phyloP scores from a whole-genome alignment of 2,113 vertebrate genomes.

The Anthoscopus minutus region DNA sequence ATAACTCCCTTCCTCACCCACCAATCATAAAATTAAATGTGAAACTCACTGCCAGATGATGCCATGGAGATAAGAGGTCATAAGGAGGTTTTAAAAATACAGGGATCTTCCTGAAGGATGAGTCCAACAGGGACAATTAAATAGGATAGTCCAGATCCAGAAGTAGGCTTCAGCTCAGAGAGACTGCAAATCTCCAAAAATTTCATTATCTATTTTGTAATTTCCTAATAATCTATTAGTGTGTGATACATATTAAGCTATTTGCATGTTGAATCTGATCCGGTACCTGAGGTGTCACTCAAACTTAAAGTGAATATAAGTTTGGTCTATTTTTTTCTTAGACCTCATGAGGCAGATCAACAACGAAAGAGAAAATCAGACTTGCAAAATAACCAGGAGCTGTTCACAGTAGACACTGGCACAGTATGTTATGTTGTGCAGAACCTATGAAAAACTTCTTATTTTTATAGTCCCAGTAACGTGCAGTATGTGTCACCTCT shows the following conservation, averaged over 20 bases:
- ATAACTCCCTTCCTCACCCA: not conserved
- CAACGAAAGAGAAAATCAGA: not conserved
- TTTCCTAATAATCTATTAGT: not conserved
- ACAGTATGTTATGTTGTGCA: not conserved
- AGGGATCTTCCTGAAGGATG: not conserved
- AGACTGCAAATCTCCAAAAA: not conserved
- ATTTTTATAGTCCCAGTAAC: constrained; percentile 12
- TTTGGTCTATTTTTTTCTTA: not conserved
- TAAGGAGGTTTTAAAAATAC: not conserved
- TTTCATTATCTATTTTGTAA: not conserved
- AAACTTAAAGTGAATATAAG: not conserved
- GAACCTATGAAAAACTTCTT: constrained; percentile 4
- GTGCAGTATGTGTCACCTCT: constrained; percentile 6
- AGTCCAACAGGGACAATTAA: not conserved
- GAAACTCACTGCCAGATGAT: not conserved
- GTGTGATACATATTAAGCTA: not conserved
- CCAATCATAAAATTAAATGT: not conserved
- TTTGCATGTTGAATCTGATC: not conserved
- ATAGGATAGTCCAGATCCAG: not conserved
- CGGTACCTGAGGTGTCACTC: not conserved
- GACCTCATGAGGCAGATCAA: not conserved
- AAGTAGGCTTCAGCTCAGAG: not conserved
- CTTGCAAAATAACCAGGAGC: not conserved
- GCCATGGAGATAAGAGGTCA: not conserved
- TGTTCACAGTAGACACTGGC: not conserved